A percentile compares a stretch with the other conserved stretches of the same genome.
These are phyloP conservation scores for Ciconia maguari DNA, from an alignment of 2,113 vertebrate species.

Conservation along the genomic window DNA sequence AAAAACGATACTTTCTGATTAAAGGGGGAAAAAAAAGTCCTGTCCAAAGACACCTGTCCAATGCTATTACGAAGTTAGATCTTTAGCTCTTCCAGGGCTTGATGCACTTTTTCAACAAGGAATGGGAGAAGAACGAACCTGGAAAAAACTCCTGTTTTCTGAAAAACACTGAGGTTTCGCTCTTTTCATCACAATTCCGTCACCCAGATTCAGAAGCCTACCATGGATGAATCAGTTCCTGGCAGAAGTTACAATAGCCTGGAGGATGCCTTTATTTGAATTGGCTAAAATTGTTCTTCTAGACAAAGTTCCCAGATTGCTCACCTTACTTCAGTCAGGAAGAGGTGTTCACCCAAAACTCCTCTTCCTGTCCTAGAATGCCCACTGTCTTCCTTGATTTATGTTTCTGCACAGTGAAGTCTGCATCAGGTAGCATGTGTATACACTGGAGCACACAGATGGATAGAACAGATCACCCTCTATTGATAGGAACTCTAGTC, in stretches of 20 bases:
- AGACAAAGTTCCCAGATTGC: not conserved
- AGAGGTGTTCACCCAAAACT: not conserved
- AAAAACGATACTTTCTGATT: not conserved
- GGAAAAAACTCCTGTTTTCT: not conserved
- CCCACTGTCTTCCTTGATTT: not conserved
- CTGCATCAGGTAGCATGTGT: not conserved
- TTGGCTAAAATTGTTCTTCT: not conserved
- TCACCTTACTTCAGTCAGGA: not conserved
- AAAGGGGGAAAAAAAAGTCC: not conserved
- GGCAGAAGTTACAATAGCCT: not conserved
- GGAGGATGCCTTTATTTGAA: not conserved
- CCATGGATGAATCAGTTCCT: constrained; percentile 9
- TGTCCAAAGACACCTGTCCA: not conserved
- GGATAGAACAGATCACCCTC: not conserved
- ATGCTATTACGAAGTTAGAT: not conserved
- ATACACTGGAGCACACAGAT: no score
- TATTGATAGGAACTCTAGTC: not conserved
- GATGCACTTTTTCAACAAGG: not conserved
- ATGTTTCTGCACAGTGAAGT: fast-evolving
- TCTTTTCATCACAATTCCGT: not conserved
- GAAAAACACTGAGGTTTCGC: not conserved
- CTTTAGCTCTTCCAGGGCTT: not conserved
- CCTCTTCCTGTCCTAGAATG: not conserved
- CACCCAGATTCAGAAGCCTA: not conserved
- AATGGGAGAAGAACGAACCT: not conserved